Base-by-base conservation (phyloP, 2,888 invertebrate genomes). In the Onchidella celtica region DNA sequence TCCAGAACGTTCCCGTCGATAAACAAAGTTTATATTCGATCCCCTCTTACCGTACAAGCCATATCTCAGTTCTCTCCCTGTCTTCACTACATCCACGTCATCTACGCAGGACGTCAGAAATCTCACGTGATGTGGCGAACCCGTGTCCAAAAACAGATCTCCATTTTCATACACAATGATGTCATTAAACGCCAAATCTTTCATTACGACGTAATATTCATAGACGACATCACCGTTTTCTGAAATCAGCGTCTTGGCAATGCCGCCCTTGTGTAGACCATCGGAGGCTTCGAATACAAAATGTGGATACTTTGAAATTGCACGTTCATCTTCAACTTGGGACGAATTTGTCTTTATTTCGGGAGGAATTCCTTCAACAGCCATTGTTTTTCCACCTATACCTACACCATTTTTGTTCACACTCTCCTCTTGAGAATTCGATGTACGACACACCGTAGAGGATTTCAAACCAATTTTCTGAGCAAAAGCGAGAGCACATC, bases 41-140 rank as follows among this genome's bases (percentile, higher is more conserved):
- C 87, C 88, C 1, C 38, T 70, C 0, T 77, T 47, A 14, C 63
- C 79, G 68, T 82, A 74, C 6, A 66, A 27, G 0, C 38, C 68
- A 38, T 84, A 79, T 1, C 86, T 38, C 36, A 87, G 38, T 65
- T 80, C 40, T 14, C 77, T 47, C 17, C 88, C 88, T 4, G 57
- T n/a, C 9, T 24, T 21, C 1, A 55, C n/a, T 6, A 88, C 85
- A 38, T 88, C 83, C 14, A 68, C 34, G 3, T 66, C 32, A 6
- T 76, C 55, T 3, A 87, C 11, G 2, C 0, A 2, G 29, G 73
- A 65, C 21, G 63, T 27, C 36, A 89, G 85, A 78, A 84, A 87
- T 0, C 32, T 74, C 47, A 89, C 86, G 63, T 86, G 84, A 78
- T 89, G 88, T 0, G 87, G 87, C 0, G 86, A 86, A 0, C 89